Percentiles rank a stretch among this genome's conserved stretches.
Evolutionary conservation across 1,140 invertebrate genomes (phyloP).

Genomic region (Rhysida immarginata): DNA sequence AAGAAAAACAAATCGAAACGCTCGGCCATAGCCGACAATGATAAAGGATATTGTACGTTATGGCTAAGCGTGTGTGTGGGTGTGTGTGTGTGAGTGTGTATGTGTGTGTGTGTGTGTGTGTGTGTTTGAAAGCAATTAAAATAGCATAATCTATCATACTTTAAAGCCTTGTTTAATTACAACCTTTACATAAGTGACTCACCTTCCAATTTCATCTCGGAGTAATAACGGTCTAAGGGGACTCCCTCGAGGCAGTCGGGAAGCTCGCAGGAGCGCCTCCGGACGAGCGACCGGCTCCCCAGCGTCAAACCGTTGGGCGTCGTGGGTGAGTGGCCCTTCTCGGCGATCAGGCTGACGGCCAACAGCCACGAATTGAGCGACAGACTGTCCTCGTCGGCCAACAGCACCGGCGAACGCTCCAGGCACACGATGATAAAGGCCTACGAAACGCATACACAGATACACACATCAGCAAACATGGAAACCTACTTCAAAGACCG

Average conservation of each 20-base stretch:
- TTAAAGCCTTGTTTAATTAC: too few species aligned
- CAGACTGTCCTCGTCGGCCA: constrained; percentile 18
- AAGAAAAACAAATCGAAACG: too few species aligned
- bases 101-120: too few species aligned
- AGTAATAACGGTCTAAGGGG: constrained; percentile 3
- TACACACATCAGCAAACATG: background rate
- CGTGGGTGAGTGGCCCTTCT: constrained; percentile 8
- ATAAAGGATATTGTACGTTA: too few species aligned
- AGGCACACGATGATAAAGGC: constrained; percentile 17
- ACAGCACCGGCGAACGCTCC: constrained; percentile 15
- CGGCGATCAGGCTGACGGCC: constrained; percentile 17
- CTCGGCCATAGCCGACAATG: too few species aligned
- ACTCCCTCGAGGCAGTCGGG: constrained; percentile 2
- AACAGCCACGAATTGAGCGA: constrained; percentile 18
- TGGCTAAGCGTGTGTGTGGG: too few species aligned
- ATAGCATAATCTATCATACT: too few species aligned
- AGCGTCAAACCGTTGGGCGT: background rate
- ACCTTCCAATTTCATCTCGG: constrained; percentile 6
- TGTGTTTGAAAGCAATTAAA: too few species aligned
- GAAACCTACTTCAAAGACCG: background rate
- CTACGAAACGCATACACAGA: constrained; percentile 1
- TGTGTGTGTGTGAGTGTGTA: too few species aligned
- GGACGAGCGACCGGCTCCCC: background rate
- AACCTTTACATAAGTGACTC: too few species aligned
- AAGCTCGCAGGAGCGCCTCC: constrained; percentile 5